These are phyloP conservation scores for Argynnis bischoffii DNA, from an alignment of 2,888 invertebrate species.

Conservation along the genomic window DNA sequence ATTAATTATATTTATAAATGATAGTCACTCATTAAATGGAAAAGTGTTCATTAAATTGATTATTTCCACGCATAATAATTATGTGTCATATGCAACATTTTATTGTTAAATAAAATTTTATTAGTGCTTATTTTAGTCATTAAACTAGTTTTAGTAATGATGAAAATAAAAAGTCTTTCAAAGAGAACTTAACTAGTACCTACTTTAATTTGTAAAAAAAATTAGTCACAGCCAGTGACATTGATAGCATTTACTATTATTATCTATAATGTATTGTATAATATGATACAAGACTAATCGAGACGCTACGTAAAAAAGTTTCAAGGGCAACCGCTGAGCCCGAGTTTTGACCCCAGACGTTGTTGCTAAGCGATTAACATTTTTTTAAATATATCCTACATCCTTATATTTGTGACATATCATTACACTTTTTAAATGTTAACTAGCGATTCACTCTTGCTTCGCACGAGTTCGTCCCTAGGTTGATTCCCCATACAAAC, in stretches of 20 bases:
- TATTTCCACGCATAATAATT: too few species aligned
- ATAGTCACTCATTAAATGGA: too few species aligned
- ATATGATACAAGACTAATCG: conserved; percentile 41
- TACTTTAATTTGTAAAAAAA: background rate
- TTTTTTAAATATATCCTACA: background rate
- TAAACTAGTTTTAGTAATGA: too few species aligned
- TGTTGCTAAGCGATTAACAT: conserved; percentile 28
- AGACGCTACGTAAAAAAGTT: conserved; percentile 62
- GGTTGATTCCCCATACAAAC: too few species aligned
- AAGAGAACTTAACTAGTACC: too few species aligned
- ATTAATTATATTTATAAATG: too few species aligned
- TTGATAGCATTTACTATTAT: conserved; percentile 9
- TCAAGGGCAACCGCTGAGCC: conserved; percentile 74
- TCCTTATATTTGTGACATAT: background rate
- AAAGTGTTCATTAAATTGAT: too few species aligned
- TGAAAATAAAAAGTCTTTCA: too few species aligned
- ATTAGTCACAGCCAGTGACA: background rate
- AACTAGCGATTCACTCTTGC: too few species aligned
- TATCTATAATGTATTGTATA: conserved; percentile 32
- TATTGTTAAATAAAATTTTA: background rate
- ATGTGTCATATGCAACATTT: too few species aligned
- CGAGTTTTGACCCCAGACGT: conserved; percentile 72
- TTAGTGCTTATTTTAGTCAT: too few species aligned
- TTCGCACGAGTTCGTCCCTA: too few species aligned
- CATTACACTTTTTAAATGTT: background rate